Evolutionary conservation across 2,113 vertebrate species (phyloP).

Genomic region (Siniperca chuatsi): DNA sequence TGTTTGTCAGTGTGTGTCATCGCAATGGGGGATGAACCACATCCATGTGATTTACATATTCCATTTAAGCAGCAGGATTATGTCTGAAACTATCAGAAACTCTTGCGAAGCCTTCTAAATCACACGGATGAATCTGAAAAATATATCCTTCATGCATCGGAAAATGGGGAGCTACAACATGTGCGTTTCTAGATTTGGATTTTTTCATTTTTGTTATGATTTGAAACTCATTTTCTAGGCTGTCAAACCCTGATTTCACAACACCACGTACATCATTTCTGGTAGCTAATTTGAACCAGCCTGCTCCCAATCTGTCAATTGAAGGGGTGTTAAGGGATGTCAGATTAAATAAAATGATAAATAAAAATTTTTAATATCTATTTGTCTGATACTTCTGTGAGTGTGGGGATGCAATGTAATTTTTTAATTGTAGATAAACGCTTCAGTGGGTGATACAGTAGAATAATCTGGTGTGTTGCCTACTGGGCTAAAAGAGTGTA

Average conservation of each 20-base stretch:
- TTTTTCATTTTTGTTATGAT: slow-evolving; percentile 17
- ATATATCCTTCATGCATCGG: slow-evolving; percentile 3
- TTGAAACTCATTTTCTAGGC: neutral
- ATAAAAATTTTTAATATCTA: neutral
- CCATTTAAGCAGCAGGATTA: slow-evolving; percentile 58
- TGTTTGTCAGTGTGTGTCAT: slow-evolving; percentile 12
- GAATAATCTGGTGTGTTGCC: slow-evolving; percentile 65
- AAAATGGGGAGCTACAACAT: slow-evolving; percentile 7
- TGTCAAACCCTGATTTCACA: slow-evolving; percentile 10
- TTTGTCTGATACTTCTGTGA: slow-evolving; percentile 12
- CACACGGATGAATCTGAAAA: slow-evolving; percentile 21
- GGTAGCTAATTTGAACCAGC: neutral
- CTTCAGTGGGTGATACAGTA: slow-evolving; percentile 47
- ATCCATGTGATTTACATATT: slow-evolving; percentile 45
- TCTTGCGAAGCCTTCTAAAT: slow-evolving; percentile 37
- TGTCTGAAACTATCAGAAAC: slow-evolving; percentile 41
- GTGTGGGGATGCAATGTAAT: slow-evolving; percentile 13
- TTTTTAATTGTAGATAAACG: slow-evolving; percentile 22
- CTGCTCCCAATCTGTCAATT: neutral
- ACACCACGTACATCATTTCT: neutral
- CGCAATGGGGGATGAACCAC: slow-evolving; percentile 19
- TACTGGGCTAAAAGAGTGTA: slow-evolving; percentile 53
- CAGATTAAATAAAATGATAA: neutral
- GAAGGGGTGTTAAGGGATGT: neutral
- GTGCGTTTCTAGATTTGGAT: slow-evolving; percentile 4